Base-by-base conservation (phyloP, 2,113 vertebrate genomes). In the Albula goreensis region DNA sequence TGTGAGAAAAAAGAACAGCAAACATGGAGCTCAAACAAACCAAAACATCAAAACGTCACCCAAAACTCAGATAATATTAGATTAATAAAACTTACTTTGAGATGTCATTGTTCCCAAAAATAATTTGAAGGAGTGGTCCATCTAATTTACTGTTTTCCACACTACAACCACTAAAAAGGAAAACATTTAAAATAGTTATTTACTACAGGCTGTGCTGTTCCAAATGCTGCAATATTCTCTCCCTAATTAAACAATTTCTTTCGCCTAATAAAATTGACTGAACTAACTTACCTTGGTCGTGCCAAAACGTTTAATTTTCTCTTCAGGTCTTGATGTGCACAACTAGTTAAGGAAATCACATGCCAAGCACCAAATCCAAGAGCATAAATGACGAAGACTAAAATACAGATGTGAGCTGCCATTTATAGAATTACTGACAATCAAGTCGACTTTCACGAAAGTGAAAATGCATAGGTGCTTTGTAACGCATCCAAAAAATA, bases 61-160 rank as follows among this genome's bases (percentile, higher is more conserved):
- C 74, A 82, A 50, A 11, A 80, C 9, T 4, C 8, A 31, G 25
- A 8, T 22, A n/a, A 49, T n/a, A 48, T 82, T 50, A 15, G 6
- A n/a, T 49, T 77, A 74, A 19, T 0, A 56, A 9, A 3, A 94
- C 97, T 96, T 96, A 99, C 98, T 98, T 99, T 87, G 98, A 98
- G 89, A 99, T 95, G n/a, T 89, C 89, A 91, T 97, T 98, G 93
- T 99, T 99, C 91, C 97, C 94, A 90, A 97, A 99, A 80, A 99
- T 94, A 91, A 99, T 96, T 89, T 99, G 98, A 86, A 98, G 91
- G 85, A 99, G 93, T 31, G 98, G 98, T 11, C 98, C 98, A 87
- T 98, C 97, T 6, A 94, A 81, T 89, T 96, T 97, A 86, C 96
- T 91, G 89, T 96, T 96, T 79, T 96, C 95, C 86, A 99, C 80